Evolutionary conservation across 2,888 invertebrate genomes (phyloP), one percentile per base, ranked within the genome.

Genomic region (Drosophila atripex): DNA sequence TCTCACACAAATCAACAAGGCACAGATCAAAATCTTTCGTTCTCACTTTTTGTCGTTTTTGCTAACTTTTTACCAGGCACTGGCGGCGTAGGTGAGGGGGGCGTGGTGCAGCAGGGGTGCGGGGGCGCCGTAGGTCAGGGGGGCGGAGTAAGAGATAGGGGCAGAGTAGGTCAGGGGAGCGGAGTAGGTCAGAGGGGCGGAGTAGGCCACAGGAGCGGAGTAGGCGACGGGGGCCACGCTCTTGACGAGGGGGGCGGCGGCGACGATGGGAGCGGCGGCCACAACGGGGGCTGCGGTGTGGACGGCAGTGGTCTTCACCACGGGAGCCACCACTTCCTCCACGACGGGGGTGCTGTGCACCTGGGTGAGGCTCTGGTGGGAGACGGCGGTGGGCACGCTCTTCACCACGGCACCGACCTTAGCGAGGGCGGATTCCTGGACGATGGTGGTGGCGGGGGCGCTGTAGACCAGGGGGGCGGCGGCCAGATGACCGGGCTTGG

Each of bases 341-440:
- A 90, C 84, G 12, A 86, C 73, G 7, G 90, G 90, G 5, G 86
- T 78, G 75, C 88, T 91, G 71, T 92, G 93, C 39, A 93, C 90
- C 74, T 93, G 93, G 41, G 93, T 87, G 0, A 93, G 90, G 52
- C 93, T 92, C 80, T 94, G 93, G 61, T 90, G 90, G 12, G 89
- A 89, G 0, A 93, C 92, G 0, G 93, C 93, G 3, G 93, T 93
- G 8, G 93, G 93, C 39, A 93, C 75, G 52, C 89, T 89, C 84
- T 90, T 88, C 32, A 91, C 90, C n/a, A 90, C 78, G 25, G 88
- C 78, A 23, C 91, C 91, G 52, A 91, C 84, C 60, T 89, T 89
- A 46, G 90, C 88, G 43, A 89, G 77, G 5, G 80, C 69, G 5
- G 88, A 87, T 49, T 91, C 90, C 43, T 91, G 90, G 2, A 90